Evolutionary conservation across 2,113 vertebrate genomes (phyloP).

Genomic region (Clarias magur): DNA sequence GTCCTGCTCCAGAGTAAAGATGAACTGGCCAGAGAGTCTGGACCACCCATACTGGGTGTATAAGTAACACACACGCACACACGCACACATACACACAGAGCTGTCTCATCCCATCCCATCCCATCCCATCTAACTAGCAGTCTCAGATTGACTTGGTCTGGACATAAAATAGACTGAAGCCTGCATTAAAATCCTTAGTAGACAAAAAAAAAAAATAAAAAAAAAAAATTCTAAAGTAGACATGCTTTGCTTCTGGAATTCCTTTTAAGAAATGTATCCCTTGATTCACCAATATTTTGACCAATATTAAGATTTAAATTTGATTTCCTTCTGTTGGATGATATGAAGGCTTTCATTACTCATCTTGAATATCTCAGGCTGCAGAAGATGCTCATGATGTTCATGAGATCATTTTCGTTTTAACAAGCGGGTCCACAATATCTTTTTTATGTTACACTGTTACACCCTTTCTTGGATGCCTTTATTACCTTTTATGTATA

Average conservation of each 20-base stretch:
- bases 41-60: constrained; percentile 44
- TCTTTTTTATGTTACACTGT: neutral
- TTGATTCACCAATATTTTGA: neutral
- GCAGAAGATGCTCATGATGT: neutral
- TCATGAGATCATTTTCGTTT: neutral
- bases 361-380: neutral
- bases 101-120: neutral
- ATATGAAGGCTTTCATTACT: neutral
- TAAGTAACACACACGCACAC: neutral
- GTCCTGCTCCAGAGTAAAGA: constrained; percentile 46
- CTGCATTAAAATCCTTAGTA: neutral
- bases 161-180: neutral
- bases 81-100: neutral
- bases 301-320: neutral
- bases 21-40: constrained; percentile 36
- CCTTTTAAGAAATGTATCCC: neutral
- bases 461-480: neutral
- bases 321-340: neutral
- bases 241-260: neutral
- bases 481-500: neutral
- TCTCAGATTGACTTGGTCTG: neutral
- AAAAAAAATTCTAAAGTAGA: neutral
- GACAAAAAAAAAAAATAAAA: neutral
- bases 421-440: neutral
- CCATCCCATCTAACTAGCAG: neutral